phyloP scores from a whole-genome alignment of 2,888 invertebrate species.

The Limenitis camilla region DNA sequence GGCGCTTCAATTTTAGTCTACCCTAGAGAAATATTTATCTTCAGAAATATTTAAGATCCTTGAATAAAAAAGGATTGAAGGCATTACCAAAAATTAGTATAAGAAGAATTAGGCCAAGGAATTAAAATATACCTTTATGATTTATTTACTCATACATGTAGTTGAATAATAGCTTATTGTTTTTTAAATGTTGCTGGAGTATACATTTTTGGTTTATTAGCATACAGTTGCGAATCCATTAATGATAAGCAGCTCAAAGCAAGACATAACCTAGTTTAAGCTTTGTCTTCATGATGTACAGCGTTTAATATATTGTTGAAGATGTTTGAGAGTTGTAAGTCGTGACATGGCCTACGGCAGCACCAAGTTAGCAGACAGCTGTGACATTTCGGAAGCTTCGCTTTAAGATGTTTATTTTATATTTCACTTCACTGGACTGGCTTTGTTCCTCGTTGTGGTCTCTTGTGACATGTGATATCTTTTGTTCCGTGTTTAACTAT shows the following conservation, averaged over 20 bases:
- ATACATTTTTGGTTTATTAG: too few species aligned
- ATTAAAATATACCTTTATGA: too few species aligned
- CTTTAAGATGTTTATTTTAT: constrained; percentile 5
- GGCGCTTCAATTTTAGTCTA: too few species aligned
- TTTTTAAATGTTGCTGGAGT: too few species aligned
- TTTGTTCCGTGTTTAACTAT: not conserved
- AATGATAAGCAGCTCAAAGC: not conserved
- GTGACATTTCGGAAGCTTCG: not conserved
- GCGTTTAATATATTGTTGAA: constrained; percentile 3
- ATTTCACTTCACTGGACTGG: not conserved
- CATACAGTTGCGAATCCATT: not conserved
- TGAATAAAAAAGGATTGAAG: too few species aligned
- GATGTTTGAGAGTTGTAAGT: too few species aligned
- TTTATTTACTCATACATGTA: too few species aligned
- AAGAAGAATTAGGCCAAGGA: too few species aligned
- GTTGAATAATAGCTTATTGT: too few species aligned
- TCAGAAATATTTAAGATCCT: too few species aligned
- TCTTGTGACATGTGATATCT: not conserved
- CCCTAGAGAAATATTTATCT: too few species aligned
- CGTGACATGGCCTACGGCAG: not conserved
- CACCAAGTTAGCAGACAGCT: not conserved
- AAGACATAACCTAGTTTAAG: constrained; percentile 5
- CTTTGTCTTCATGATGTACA: constrained; percentile 6
- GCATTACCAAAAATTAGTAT: too few species aligned
- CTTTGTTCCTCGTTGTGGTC: not conserved